A percentile compares a stretch with the other conserved stretches of the same genome.
phyloP scores from a whole-genome alignment of 2,113 vertebrate genomes.

The Pelecanus crispus region DNA sequence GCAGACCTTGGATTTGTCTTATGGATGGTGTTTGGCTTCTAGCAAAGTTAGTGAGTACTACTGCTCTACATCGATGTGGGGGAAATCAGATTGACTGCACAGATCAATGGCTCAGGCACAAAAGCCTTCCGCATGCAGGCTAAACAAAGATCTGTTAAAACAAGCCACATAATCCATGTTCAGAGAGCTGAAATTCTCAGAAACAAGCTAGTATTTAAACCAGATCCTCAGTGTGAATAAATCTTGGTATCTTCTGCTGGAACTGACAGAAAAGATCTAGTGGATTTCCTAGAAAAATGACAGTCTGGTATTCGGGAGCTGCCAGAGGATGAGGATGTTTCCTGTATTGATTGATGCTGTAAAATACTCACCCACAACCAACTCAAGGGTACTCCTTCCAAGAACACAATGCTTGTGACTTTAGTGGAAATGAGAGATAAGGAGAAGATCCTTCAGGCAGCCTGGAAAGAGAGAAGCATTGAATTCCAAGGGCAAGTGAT shows the following conservation, averaged over 20 bases:
- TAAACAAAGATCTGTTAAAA: constrained; percentile 14
- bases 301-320: background rate
- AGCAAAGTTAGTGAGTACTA: background rate
- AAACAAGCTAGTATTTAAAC: background rate
- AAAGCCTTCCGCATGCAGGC: background rate
- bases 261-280: constrained; percentile 28
- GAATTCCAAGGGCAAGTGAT: constrained; percentile 65
- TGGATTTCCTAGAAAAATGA: constrained; percentile 38
- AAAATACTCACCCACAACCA: constrained; percentile 57
- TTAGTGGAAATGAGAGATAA: constrained; percentile 67
- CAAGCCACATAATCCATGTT: background rate
- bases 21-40: background rate
- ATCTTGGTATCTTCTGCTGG: background rate
- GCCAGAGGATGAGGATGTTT: constrained; percentile 26
- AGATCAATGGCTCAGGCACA: constrained; percentile 16
- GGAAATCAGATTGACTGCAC: background rate
- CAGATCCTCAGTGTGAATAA: background rate
- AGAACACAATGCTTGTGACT: constrained; percentile 62
- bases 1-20: constrained; percentile 1
- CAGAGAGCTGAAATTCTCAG: background rate
- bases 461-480: constrained; percentile 54
- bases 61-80: background rate
- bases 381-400: constrained; percentile 60
- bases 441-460: constrained; percentile 64
- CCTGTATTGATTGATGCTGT: constrained; percentile 34